Percentiles rank a stretch among this genome's conserved stretches.
These are phyloP conservation scores for Zophobas morio DNA, from an alignment of 1,140 invertebrate species.

Conservation along the genomic window DNA sequence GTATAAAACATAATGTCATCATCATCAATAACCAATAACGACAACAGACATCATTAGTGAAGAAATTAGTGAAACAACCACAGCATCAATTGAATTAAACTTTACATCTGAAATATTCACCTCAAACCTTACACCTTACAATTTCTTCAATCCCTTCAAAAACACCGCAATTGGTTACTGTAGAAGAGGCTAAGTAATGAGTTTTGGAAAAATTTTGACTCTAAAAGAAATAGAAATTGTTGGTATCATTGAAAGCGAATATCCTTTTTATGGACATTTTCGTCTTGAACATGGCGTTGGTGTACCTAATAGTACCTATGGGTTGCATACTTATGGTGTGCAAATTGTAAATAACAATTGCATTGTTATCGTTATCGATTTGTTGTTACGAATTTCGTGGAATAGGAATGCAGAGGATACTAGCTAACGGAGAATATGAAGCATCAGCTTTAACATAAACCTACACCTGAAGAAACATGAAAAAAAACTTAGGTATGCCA, in stretches of 20 bases:
- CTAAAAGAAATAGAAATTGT: neutral
- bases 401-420: neutral
- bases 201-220: neutral
- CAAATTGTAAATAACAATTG: neutral
- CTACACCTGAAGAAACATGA: neutral
- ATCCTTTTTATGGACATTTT: neutral
- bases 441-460: neutral
- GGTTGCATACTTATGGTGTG: neutral
- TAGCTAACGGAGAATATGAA: conserved; percentile 6
- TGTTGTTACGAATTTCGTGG: neutral
- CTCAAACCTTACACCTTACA: neutral
- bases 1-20: neutral
- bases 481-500: neutral
- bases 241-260: conserved; percentile 2
- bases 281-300: neutral
- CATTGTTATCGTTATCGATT: no score
- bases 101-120: neutral
- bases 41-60: no score
- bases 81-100: neutral
- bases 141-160: neutral
- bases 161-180: conserved; percentile 2
- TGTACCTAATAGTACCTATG: neutral
- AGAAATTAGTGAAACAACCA: no score
- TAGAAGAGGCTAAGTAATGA: neutral
- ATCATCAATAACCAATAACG: no score